Evolutionary conservation across 2,888 invertebrate genomes (phyloP), one percentile per base, ranked within the genome.

Genomic region (Gnatocerus cornutus): DNA sequence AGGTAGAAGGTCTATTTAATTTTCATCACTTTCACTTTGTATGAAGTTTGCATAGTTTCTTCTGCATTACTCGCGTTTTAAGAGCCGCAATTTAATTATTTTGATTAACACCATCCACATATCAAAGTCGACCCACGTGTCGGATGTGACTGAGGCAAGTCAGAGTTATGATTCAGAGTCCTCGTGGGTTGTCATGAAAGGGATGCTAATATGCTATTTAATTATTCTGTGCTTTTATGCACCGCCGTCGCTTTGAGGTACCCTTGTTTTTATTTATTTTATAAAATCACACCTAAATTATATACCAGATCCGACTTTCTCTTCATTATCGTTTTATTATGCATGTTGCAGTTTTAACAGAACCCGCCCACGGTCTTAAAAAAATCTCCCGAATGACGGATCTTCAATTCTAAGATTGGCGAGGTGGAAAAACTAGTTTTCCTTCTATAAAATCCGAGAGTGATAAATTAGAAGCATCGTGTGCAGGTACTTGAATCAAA

Each of bases 211-310:
- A 65, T 41, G 41, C 43, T 66, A 55, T 66, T 69, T 69, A 69
- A 69, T 69, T 68, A 74, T 67, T 66, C 66, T 53, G 43, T 46
- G 55, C 72, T 73, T 75, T 73, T 71, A 71, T 68, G 53, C 58
- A 56, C 75, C 75, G 75, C 68, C 68, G 59, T 71, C 66, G 72
- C 74, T 70, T 55, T 64, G 55, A 70, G 71, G 69, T 64, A 53
- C 69, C 71, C 71, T 71, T 61, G 43, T 75, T 75, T 75, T 75
- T 74, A 74, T 74, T 72, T 73, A 72, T 70, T 68, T 71, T 67
- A 73, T 55, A 68, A 64, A 58, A 39, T 72, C 71, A 68, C 73
- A 70, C 73, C 72, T 62, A 64, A 67, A 65, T 72, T 67, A 53
- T 53, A 64, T 12, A 52, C 53, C 8, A 27, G 45, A 37, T 12